Evolutionary conservation across 2,888 invertebrate genomes (phyloP).

Genomic region (Torymus aiolomorphi): DNA sequence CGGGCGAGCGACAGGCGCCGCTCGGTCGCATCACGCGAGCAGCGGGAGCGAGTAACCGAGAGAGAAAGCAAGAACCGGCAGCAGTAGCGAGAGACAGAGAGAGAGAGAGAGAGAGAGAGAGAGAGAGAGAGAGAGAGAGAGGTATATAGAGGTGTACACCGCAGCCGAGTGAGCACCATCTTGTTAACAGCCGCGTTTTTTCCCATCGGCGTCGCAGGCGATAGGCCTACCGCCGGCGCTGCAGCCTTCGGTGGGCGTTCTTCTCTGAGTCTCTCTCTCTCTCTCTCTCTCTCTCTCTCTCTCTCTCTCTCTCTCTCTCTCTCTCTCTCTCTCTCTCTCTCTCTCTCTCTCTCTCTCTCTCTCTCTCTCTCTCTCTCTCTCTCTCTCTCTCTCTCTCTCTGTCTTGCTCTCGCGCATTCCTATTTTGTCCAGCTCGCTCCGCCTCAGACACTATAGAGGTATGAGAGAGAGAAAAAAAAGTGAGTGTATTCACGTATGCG

Average conservation of each 20-base stretch:
- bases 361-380: slow-evolving; percentile 39
- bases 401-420: slow-evolving; percentile 60
- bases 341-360: too few species aligned
- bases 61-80: slow-evolving; percentile 17
- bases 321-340: slow-evolving; percentile 26
- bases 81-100: slow-evolving; percentile 55
- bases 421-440: slow-evolving; percentile 72
- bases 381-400: slow-evolving; percentile 21
- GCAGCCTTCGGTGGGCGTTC: slow-evolving; percentile 71
- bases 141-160: too few species aligned
- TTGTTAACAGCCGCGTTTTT: slow-evolving; percentile 73
- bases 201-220: slow-evolving; percentile 69
- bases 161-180: slow-evolving; percentile 67
- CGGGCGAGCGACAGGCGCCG: slow-evolving; percentile 60
- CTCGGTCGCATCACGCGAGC: slow-evolving; percentile 62
- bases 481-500: too few species aligned
- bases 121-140: slow-evolving; percentile 7
- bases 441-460: slow-evolving; percentile 63
- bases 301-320: slow-evolving; percentile 30
- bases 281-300: slow-evolving; percentile 26
- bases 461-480: slow-evolving; percentile 2
- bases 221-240: slow-evolving; percentile 69
- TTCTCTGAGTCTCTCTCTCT: slow-evolving; percentile 63
- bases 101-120: slow-evolving; percentile 44
- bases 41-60: slow-evolving; percentile 21